Base-by-base conservation (phyloP, 2,888 invertebrate genomes). In the Phyllotreta striolata region DNA sequence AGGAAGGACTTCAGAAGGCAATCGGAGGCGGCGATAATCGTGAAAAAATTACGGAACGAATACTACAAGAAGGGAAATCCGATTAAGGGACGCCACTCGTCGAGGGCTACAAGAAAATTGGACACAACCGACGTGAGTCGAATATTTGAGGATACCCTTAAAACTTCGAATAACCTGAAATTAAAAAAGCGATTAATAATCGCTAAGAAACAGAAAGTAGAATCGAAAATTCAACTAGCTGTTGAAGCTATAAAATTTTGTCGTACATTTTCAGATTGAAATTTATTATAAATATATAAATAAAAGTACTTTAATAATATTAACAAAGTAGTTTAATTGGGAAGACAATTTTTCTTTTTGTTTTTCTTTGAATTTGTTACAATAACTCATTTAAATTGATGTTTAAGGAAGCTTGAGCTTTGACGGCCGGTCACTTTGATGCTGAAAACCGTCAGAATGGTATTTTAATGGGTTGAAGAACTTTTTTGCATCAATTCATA, bases 241-340 rank as follows among this genome's bases (percentile, higher is more conserved):
- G 58, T 56, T 40, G 61, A 68, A 40, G 63, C 66, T 10, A 62
- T 68, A 7, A 66, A 60, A 39, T 66, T 68, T 43, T 68, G 68
- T 35, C 43, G 60, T 6, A 62, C 61, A 40, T 68, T 57, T 51
- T n/a, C 44, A 34, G 43, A 49, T 12, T 10, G 12, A n/a, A 57
- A 49, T n/a, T n/a, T n/a, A n/a, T 55, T 44, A 44, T 12, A 44
- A 44, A 24, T 24, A 24, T 24, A 24, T 24, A 24, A 24, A 3
- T 4, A 24, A 3, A 3, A 24, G 1, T 24, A 24, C 24, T 24
- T 24, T 24, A 24, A 24, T 24, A 24, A 24, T 3, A 24, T 24
- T 24, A 1, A 24, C 24, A 24, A 24, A 24, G 24, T 4, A 24
- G 4, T 24, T 24, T 24, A 24, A 4, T 24, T 4, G 4, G 24